phyloP scores from a whole-genome alignment of 1,140 invertebrate species.

The Ditylenchus dipsaci region DNA sequence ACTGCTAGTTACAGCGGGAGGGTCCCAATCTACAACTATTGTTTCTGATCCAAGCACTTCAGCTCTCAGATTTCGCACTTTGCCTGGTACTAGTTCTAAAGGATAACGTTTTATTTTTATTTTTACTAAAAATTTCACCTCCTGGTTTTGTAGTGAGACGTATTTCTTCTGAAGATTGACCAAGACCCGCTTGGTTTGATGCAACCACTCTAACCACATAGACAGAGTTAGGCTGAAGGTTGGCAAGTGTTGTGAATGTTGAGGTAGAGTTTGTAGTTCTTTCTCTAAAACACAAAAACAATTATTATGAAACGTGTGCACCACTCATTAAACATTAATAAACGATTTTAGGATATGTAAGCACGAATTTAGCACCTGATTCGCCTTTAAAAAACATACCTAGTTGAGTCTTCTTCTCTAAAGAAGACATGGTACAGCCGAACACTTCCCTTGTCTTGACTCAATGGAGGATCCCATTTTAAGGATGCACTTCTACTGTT shows the following conservation, averaged over 20 bases:
- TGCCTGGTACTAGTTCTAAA: constrained; percentile 24
- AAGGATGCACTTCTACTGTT: constrained; percentile 10
- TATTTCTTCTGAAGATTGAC: constrained; percentile 27
- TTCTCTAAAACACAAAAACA: constrained; percentile 36
- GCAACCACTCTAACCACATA: constrained; percentile 36
- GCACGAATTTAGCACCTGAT: too few species aligned
- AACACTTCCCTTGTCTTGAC: constrained; percentile 7
- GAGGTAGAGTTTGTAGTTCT: constrained; percentile 23
- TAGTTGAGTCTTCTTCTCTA: constrained; percentile 43
- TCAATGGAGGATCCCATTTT: constrained; percentile 41
- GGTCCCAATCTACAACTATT: constrained; percentile 37
- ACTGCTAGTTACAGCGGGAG: constrained; percentile 7
- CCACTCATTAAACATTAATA: too few species aligned
- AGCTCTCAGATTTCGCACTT: constrained; percentile 36
- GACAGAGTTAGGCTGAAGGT: constrained; percentile 22
- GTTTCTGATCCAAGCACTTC: constrained; percentile 37
- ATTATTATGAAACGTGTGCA: not conserved
- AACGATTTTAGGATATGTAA: too few species aligned
- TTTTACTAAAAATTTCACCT: constrained; percentile 11
- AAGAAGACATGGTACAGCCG: constrained; percentile 27
- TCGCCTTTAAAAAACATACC: too few species aligned
- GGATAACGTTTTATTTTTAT: not conserved
- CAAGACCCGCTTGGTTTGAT: constrained; percentile 17
- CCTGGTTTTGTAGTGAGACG: constrained; percentile 24
- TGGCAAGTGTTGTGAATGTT: constrained; percentile 16